phyloP scores from a whole-genome alignment of 53 echinoderm and acorn worm genomes.

The Antedon mediterranea region DNA sequence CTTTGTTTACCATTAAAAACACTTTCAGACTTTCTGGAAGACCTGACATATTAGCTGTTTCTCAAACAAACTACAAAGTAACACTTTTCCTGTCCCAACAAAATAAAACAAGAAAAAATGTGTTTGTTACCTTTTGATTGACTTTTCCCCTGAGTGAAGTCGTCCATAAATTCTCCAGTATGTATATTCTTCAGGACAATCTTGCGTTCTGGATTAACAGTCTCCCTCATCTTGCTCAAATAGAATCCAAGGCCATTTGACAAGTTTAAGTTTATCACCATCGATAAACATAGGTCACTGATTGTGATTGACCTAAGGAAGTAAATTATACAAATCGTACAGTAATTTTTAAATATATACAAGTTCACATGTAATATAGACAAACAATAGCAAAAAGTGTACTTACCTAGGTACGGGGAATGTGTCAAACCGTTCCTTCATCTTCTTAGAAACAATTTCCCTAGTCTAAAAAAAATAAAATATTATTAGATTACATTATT shows the following conservation, averaged over 20 bases:
- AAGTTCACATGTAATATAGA: background rate
- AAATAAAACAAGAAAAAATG: too few species aligned
- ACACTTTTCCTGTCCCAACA: too few species aligned
- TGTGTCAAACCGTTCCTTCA: conserved; percentile 79
- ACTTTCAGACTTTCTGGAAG: too few species aligned
- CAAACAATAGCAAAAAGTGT: background rate
- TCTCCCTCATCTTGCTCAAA: conserved; percentile 45
- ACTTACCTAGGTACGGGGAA: conserved; percentile 61
- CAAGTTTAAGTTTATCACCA: conserved; percentile 76
- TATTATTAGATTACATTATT: background rate
- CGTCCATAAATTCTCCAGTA: conserved; percentile 79
- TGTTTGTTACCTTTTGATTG: conserved; percentile 47
- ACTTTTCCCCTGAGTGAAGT: conserved; percentile 87
- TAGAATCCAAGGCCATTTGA: conserved; percentile 87
- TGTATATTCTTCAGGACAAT: conserved; percentile 64
- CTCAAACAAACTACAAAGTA: too few species aligned
- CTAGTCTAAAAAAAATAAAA: conserved; percentile 32
- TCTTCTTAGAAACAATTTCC: conserved; percentile 74
- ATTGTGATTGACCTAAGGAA: conserved; percentile 49
- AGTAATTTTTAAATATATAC: too few species aligned
- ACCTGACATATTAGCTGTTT: too few species aligned
- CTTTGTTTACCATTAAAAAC: too few species aligned
- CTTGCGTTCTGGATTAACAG: conserved; percentile 51
- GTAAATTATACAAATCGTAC: background rate
- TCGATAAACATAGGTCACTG: conserved; percentile 60